phyloP scores from a whole-genome alignment of 2,888 invertebrate genomes.

The Patella depressa region DNA sequence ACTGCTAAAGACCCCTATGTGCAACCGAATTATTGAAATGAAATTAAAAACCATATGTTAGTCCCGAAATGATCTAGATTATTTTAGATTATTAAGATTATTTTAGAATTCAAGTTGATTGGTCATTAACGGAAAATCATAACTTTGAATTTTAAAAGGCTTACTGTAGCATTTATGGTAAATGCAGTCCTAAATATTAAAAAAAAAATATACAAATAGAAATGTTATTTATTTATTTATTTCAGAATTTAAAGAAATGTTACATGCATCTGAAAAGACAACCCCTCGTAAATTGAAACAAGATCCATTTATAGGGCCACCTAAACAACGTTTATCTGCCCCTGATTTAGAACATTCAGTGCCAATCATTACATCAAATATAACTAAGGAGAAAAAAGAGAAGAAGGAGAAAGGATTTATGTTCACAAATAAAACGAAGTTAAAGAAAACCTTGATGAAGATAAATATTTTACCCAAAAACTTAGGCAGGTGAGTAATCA shows the following conservation, averaged over 20 bases:
- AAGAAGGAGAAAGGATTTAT: constrained; percentile 78
- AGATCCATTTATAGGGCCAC: constrained; percentile 80
- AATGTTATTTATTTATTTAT: constrained; percentile 27
- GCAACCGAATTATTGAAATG: too few relatives aligned
- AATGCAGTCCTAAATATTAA: background rate
- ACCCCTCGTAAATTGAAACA: constrained; percentile 78
- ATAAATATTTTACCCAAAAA: constrained; percentile 77
- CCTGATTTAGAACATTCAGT: constrained; percentile 78
- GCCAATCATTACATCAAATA: constrained; percentile 25
- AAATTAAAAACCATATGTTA: too few relatives aligned
- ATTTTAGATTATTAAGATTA: too few relatives aligned
- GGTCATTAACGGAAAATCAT: too few relatives aligned
- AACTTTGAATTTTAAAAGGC: too few relatives aligned
- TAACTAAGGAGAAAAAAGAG: constrained; percentile 69
- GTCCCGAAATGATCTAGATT: too few relatives aligned
- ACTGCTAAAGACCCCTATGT: too few relatives aligned
- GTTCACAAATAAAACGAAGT: constrained; percentile 86
- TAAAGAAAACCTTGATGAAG: constrained; percentile 91
- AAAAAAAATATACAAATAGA: constrained; percentile 3
- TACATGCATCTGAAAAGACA: constrained; percentile 85
- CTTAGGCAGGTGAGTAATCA: constrained; percentile 52
- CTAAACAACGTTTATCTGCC: constrained; percentile 81
- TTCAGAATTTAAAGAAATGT: constrained; percentile 79
- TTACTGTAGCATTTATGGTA: background rate
- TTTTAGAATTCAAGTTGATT: too few relatives aligned